phyloP scores from a whole-genome alignment of 2,113 vertebrate species.

The Salminus brasiliensis region DNA sequence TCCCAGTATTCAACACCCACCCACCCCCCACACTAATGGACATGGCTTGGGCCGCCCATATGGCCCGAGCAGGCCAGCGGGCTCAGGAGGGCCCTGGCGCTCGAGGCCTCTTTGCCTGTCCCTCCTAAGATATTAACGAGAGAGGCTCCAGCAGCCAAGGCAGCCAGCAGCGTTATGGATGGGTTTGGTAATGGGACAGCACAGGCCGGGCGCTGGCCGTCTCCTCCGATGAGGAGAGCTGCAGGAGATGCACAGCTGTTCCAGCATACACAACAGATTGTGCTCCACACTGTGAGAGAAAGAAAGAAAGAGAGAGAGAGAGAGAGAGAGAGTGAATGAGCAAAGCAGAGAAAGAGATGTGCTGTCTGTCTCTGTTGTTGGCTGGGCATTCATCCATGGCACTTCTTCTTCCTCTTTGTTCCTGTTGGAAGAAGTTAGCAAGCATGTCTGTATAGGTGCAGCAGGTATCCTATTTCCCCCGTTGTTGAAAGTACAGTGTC shows the following conservation, averaged over 20 bases:
- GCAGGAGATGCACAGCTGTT: constrained; percentile 49
- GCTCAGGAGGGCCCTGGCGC: constrained; percentile 26
- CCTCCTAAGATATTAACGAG: constrained; percentile 45
- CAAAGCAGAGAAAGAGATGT: constrained; percentile 15
- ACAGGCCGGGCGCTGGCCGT: constrained; percentile 17
- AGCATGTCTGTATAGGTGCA: background rate
- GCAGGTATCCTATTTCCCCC: background rate
- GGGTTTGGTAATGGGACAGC: constrained; percentile 53
- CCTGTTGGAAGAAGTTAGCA: background rate
- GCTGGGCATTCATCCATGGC: constrained; percentile 7
- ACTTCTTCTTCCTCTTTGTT: background rate
- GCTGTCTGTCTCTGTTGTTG: constrained; percentile 6
- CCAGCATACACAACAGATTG: constrained; percentile 49
- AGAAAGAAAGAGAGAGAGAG: background rate
- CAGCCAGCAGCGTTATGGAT: constrained; percentile 53
- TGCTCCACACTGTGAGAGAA: constrained; percentile 10
- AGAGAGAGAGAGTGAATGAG: too few relatives aligned
- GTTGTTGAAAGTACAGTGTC: background rate
- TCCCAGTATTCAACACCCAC: constrained; percentile 22
- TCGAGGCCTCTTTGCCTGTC: background rate
- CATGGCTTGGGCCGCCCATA: constrained; percentile 46
- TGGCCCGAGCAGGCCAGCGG: constrained; percentile 42
- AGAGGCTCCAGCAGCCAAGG: constrained; percentile 12
- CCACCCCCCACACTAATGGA: constrained; percentile 43
- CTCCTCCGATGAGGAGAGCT: constrained; percentile 39